Base-by-base conservation (phyloP, 2,797 vertebrate genomes). In the Alosa sapidissima region DNA sequence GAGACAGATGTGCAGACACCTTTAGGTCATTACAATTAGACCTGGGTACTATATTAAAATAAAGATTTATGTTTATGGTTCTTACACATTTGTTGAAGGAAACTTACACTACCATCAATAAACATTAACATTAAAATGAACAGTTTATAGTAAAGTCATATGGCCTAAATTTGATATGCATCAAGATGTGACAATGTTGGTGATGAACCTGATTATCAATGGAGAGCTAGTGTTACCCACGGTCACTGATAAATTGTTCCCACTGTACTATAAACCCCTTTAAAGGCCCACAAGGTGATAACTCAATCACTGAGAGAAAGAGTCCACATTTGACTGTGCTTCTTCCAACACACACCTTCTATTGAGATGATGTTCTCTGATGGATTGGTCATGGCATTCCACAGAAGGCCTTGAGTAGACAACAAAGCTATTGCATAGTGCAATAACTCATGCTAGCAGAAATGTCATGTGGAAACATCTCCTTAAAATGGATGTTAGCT, bases 351-450 rank as follows among this genome's bases (percentile, higher is more conserved):
- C 72, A 45, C 72, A 78, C 41, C 36, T 16, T 45, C 14, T 45
- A 16, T 14, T 45, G 36, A 75, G 68, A 41, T 75, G 36, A 41
- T 41, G 68, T 21, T 78, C 48, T 89, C 81, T 60, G 89, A 88
- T 88, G 86, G 87, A 89, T 89, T 89, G 87, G 88, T 88, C 85
- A 87, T 85, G 85, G 85, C 82, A 85, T 88, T 90, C 58, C 86
- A 88, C 88, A 88, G 87, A 89, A 86, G 87, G 86, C 89, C 85
- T 89, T 89, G 85, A 89, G 87, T 85, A 85, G 85, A 85, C 85
- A 88, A 87, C 87, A 88, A 85, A 90, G 83, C 87, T 88, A 84
- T 86, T 86, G 87, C 87, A 86, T 86, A 82, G 49, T 87, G 86
- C 87, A 84, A 88, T 89, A 89, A 87, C 81, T 88, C 89, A 88